Conservation (phyloP, 2,797 vertebrate species). For the Molossus molossus region DNA sequence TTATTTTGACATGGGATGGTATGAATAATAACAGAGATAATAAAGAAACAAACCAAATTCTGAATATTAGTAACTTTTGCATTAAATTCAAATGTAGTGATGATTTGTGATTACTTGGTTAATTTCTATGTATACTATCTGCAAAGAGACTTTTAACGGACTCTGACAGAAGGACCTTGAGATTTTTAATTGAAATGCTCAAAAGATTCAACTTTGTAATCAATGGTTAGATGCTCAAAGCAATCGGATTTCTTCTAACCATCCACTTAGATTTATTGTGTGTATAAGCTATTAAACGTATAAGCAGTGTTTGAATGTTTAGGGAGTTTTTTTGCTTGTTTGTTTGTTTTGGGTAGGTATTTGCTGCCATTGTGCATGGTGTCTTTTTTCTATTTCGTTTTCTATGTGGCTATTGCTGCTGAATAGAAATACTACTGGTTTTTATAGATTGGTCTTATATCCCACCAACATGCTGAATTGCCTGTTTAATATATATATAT, state of each 20-base stretch:
- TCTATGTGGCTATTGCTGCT: background rate
- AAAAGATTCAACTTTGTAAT: conserved; percentile 4
- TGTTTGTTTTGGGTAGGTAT: background rate
- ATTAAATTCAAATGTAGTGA: background rate
- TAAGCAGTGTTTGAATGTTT: background rate
- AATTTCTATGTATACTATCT: background rate
- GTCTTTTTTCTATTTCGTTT: conserved; percentile 13
- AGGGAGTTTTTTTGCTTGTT: background rate
- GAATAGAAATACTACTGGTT: background rate
- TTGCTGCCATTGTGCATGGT: background rate
- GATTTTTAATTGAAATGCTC: conserved; percentile 16
- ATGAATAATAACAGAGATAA: background rate
- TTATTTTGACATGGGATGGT: background rate
- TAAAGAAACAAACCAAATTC: background rate
- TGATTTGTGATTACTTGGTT: background rate
- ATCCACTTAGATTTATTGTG: background rate
- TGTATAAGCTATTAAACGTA: background rate
- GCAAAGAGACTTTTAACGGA: background rate
- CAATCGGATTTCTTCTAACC: conserved; percentile 38
- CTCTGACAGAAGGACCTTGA: background rate
- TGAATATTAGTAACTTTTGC: background rate
- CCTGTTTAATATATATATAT: background rate
- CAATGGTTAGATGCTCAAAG: conserved; percentile 27
- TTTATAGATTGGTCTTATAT: background rate
- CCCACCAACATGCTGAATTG: background rate